Evolutionary conservation across 2,888 invertebrate species (phyloP).

Genomic region (Pycnomerus fuliginosus): DNA sequence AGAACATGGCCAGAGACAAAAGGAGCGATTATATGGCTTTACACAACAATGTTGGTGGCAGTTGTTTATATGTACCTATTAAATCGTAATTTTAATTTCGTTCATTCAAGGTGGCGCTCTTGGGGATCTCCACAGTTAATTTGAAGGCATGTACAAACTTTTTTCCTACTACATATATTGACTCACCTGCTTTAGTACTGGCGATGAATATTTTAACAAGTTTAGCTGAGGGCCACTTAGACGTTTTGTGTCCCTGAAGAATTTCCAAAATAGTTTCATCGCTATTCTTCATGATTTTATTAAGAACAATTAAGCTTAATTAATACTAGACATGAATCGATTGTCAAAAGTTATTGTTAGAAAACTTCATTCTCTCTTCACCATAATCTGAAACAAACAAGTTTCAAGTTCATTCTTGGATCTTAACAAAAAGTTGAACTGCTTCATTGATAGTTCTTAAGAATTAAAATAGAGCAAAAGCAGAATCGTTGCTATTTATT

Average conservation of each 20-base stretch:
- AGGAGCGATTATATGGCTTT: conserved; percentile 20
- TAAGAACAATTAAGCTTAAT: conserved; percentile 15
- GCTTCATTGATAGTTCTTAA: too few species aligned
- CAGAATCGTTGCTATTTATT: too few species aligned
- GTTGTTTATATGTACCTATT: background rate
- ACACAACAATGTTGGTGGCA: conserved; percentile 12
- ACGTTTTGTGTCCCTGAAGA: conserved; percentile 51
- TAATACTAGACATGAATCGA: conserved; percentile 18
- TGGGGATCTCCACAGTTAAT: background rate
- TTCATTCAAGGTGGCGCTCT: too few species aligned
- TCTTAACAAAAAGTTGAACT: too few species aligned
- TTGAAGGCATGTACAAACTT: background rate
- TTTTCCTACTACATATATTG: background rate
- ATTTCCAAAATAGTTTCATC: conserved; percentile 54
- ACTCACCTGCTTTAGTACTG: conserved; percentile 51
- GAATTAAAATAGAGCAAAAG: too few species aligned
- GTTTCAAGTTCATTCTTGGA: too few species aligned
- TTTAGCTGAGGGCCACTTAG: conserved; percentile 50
- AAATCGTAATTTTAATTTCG: background rate
- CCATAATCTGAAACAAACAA: conserved; percentile 17
- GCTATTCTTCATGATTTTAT: conserved; percentile 49
- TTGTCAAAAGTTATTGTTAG: conserved; percentile 23
- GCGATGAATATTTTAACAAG: conserved; percentile 52
- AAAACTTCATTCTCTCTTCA: conserved; percentile 6
- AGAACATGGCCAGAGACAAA: conserved; percentile 7